Base-by-base conservation (phyloP, 2,113 vertebrate genomes). In the Miniopterus natalensis region DNA sequence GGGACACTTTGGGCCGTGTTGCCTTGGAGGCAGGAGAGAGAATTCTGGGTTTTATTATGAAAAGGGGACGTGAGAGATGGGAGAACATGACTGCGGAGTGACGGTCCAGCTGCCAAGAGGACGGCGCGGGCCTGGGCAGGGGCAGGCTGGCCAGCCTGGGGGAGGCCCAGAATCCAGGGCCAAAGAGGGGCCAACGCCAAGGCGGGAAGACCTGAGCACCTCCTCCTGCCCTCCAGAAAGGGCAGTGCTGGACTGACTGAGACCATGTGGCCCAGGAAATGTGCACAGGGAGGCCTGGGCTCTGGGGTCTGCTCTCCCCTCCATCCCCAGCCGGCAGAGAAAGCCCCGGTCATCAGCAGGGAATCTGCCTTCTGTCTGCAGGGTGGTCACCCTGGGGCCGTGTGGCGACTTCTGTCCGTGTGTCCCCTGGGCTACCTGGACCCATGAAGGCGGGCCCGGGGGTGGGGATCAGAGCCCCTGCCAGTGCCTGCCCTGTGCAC, bases 171-270 rank as follows among this genome's bases (percentile, higher is more conserved):
- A 47, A 45, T 40, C 59, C 59, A 84, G 83, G 59, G 47, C 20
- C 23, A 0, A 0, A 45, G n/a, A n/a, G 47, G 75, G 61, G 20
- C 40, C 1, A 3, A 17, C 0, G 25, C 65, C 65, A 15, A 0
- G 0, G 23, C 59, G 63, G 3, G 29, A 2, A n/a, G 75, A 3
- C 49, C 71, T 23, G 23, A 59, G 29, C 80, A 20, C 79, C 36
- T 7, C 1, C 0, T 42, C 78, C 78, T 0, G 0, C 49, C 77
- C 8, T 20, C 59, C 47, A 55, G 86, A 95, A 70, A 77, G 40
- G 21, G 42, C 77, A 85, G 92, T 88, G 68, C 57, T 45, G 40
- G 61, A 17, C 53, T 8, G 47, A 71, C 0, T 7, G 27, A 53
- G 77, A 70, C 55, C 71, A 8, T 40, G 78, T 0, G 3, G 61